Percentiles rank a stretch among this genome's conserved stretches.
phyloP scores from a whole-genome alignment of 2,888 invertebrate genomes.

The Amaurobius ferox region DNA sequence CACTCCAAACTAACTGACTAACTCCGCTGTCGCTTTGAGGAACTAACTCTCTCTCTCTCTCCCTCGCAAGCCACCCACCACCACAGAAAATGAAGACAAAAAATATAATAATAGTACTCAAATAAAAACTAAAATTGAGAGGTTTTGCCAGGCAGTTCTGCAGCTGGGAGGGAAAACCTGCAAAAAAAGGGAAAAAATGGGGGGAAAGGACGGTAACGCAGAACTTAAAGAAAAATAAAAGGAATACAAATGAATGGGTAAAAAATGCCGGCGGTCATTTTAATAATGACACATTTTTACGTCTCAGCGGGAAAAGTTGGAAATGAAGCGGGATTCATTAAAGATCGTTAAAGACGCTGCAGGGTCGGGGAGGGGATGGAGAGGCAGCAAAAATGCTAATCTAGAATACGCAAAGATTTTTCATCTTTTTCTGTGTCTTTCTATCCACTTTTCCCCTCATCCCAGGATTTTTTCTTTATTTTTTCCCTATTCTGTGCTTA shows the following conservation, averaged over 20 bases:
- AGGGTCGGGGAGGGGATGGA: slow-evolving; percentile 26
- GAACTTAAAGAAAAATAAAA: slow-evolving; percentile 50
- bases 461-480: slow-evolving; percentile 9
- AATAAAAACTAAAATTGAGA: slow-evolving; percentile 45
- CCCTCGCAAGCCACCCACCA: neutral
- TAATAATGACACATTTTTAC: slow-evolving; percentile 70
- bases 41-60: neutral
- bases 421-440: slow-evolving; percentile 63
- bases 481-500: slow-evolving; percentile 49
- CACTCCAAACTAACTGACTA: neutral
- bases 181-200: slow-evolving; percentile 13
- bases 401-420: slow-evolving; percentile 68
- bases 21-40: slow-evolving; percentile 9
- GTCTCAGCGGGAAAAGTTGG: slow-evolving; percentile 67
- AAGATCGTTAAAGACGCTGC: slow-evolving; percentile 64
- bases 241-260: slow-evolving; percentile 69
- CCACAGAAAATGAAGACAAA: slow-evolving; percentile 1
- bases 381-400: slow-evolving; percentile 66
- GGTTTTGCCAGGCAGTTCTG: slow-evolving; percentile 29
- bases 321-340: slow-evolving; percentile 71
- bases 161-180: slow-evolving; percentile 1
- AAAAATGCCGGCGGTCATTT: slow-evolving; percentile 70
- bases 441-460: slow-evolving; percentile 38
- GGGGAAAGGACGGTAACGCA: neutral
- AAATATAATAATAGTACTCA: slow-evolving; percentile 43